Evolutionary conservation across 2,113 vertebrate genomes (phyloP).

Genomic region (Hemichromis elongatus): DNA sequence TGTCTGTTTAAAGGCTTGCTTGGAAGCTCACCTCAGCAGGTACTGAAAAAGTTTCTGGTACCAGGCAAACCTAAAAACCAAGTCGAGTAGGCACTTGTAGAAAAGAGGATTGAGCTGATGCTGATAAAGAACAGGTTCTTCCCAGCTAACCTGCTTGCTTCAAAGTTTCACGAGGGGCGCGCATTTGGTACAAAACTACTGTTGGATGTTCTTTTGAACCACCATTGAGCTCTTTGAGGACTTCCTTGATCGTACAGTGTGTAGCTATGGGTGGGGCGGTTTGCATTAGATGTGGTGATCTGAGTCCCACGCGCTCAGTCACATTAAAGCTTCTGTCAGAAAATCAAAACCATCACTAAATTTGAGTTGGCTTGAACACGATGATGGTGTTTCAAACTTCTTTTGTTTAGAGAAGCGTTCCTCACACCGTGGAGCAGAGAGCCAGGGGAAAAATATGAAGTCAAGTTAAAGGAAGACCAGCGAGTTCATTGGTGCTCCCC

Average conservation of each 20-base stretch:
- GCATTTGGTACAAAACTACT: neutral
- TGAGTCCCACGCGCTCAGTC: rapidly evolving
- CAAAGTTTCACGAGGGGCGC: too few relatives aligned
- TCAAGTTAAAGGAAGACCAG: neutral
- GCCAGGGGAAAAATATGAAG: rapidly evolving
- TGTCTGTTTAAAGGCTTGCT: neutral
- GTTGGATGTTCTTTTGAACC: rapidly evolving
- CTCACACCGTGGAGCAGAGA: neutral
- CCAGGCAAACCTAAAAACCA: neutral
- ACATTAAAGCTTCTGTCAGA: rapidly evolving
- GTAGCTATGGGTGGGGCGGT: neutral
- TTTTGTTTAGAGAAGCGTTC: rapidly evolving
- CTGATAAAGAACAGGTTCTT: neutral
- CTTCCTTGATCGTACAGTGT: neutral
- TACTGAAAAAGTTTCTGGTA: rapidly evolving
- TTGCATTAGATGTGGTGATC: neutral
- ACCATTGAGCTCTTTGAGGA: neutral
- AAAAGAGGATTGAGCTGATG: neutral
- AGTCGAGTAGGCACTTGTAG: neutral
- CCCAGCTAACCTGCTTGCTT: too few relatives aligned
- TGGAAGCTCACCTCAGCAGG: neutral
- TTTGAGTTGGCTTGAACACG: neutral
- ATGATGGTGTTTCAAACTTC: rapidly evolving
- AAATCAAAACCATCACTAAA: rapidly evolving
- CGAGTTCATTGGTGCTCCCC: neutral